These are phyloP conservation scores for Triplophysa yarkandensis DNA, from an alignment of 2,797 vertebrate genomes.

Conservation along the genomic window DNA sequence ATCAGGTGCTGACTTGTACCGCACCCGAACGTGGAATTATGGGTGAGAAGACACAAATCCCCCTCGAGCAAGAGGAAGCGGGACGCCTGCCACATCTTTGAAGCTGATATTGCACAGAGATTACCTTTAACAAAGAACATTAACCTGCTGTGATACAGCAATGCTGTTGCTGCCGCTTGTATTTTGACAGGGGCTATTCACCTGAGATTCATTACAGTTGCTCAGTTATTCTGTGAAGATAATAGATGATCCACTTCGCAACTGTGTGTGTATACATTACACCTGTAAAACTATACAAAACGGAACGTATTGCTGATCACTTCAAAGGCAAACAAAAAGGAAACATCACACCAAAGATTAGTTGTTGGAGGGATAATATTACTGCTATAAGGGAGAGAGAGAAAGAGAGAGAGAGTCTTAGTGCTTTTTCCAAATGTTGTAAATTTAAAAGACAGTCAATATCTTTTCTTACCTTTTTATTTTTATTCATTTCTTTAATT, in stretches of 20 bases:
- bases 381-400: constrained; percentile 29
- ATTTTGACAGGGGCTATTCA: constrained; percentile 64
- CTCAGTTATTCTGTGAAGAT: constrained; percentile 52
- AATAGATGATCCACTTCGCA: constrained; percentile 31
- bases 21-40: constrained; percentile 60
- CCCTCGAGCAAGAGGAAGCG: constrained; percentile 59
- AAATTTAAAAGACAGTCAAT: constrained; percentile 1
- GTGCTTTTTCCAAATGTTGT: constrained; percentile 7
- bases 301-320: constrained; percentile 53
- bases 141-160: constrained; percentile 53
- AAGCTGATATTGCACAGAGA: constrained; percentile 66
- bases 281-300: constrained; percentile 55
- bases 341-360: constrained; percentile 55
- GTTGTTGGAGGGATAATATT: constrained; percentile 43
- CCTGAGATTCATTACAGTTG: constrained; percentile 63
- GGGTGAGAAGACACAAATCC: constrained; percentile 57
- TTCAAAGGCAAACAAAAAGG: constrained; percentile 50
- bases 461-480: too few species aligned
- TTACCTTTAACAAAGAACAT: constrained; percentile 60
- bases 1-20: constrained; percentile 45
- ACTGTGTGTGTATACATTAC: constrained; percentile 53
- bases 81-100: constrained; percentile 64
- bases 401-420: constrained; percentile 41
- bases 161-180: constrained; percentile 44
- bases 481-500: too few species aligned